A percentile compares a stretch with the other conserved stretches of the same genome.
Evolutionary conservation across 1,140 invertebrate species (phyloP).

Genomic region (Charaxes varanes): DNA sequence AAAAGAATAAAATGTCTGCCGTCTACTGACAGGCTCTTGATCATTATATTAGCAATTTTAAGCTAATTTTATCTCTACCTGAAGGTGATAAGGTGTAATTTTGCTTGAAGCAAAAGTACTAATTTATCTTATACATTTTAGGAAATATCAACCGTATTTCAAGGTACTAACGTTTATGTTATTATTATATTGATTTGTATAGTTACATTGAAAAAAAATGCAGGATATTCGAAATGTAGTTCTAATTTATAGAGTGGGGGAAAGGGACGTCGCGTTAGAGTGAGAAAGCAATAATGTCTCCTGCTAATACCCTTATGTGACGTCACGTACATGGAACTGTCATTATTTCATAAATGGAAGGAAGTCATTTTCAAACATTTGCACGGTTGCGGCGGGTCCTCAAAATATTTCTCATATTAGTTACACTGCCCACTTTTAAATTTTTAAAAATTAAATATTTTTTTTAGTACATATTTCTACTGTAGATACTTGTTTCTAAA

Average conservation of each 20-base stretch:
- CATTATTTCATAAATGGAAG: too few relatives aligned
- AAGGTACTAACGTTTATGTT: conserved; percentile 6
- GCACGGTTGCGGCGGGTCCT: too few relatives aligned
- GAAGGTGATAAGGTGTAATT: conserved; percentile 15
- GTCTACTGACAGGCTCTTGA: conserved; percentile 22
- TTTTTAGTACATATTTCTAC: too few relatives aligned
- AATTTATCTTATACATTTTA: background rate
- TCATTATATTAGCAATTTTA: conserved; percentile 15
- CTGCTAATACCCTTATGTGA: too few relatives aligned
- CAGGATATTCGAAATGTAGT: conserved; percentile 7
- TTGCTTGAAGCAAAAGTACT: conserved; percentile 4
- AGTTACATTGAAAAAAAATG: conserved; percentile 4
- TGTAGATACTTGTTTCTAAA: too few relatives aligned
- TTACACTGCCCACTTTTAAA: too few relatives aligned
- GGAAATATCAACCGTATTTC: conserved; percentile 15
- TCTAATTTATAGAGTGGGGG: conserved; percentile 11
- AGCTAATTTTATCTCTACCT: conserved; percentile 14
- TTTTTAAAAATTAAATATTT: too few relatives aligned
- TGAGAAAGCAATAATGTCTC: background rate
- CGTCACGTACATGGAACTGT: too few relatives aligned
- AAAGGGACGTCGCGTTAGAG: conserved; percentile 7
- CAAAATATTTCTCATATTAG: too few relatives aligned
- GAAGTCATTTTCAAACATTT: too few relatives aligned
- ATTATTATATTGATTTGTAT: background rate
- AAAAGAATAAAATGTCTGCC: conserved; percentile 48